Base-by-base conservation (phyloP, 2,797 vertebrate species). In the Percopsis omiscomaycus region DNA sequence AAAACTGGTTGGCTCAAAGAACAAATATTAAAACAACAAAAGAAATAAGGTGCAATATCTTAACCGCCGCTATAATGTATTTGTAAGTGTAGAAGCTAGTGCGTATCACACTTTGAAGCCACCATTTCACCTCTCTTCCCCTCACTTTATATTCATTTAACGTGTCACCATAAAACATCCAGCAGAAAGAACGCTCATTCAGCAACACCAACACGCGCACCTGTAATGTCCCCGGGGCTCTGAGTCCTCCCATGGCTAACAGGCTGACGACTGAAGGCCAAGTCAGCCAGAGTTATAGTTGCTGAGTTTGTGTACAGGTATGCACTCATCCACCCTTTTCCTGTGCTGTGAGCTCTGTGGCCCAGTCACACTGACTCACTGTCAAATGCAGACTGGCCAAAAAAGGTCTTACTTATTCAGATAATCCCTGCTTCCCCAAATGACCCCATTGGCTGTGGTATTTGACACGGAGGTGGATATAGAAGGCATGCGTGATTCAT, bases 401-500 rank as follows among this genome's bases (percentile, higher is more conserved):
- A 66, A 49, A 30, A 66, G 65, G 28, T 55, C 57, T 61, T 27
- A 42, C 28, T 66, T 68, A 72, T 9, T 32, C 61, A 66, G 69
- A 68, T 57, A 60, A 42, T 32, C 10, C 61, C 54, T 63, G 30
- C 47, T 16, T 73, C 64, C 50, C 63, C 4, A 69, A 64, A 44
- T 69, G 61, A 72, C 63, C 60, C 70, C 49, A 67, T 37, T 62
- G 67, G 10, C 66, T 65, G 56, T 47, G 45, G 22, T 53, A 47
- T 55, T 73, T 15, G 12, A 29, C 65, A 64, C 50, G 32, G 37
- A 44, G 51, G 47, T 54, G 51, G 32, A 44, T 48, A 46, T 14
- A 6, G 66, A 67, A 69, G 14, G 28, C 15, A 11, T 57, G 15
- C 37, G 46, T 89, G 79, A 90, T 58, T 91, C 88, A 91, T 48